Conservation (phyloP, 2,797 vertebrate genomes). For the Rallus crepitans region DNA sequence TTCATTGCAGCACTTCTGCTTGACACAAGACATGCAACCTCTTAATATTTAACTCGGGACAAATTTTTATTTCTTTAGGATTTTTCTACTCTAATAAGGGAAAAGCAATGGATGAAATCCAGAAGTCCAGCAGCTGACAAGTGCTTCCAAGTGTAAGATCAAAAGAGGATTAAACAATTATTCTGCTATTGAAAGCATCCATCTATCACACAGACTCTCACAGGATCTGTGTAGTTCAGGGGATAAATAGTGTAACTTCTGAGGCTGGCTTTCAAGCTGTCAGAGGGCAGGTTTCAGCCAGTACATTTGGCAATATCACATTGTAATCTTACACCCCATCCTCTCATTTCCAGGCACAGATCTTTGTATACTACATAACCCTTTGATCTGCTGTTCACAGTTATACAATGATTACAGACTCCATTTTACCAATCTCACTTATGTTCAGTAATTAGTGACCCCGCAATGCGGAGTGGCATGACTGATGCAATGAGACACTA, state of each 20-base stretch:
- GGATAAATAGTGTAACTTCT: background rate
- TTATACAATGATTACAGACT: background rate
- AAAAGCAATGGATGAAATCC: background rate
- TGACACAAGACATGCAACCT: background rate
- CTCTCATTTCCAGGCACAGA: conserved; percentile 10
- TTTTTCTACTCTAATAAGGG: background rate
- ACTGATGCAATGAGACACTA: background rate
- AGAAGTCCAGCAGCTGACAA: conserved; percentile 19
- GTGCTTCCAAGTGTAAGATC: conserved; percentile 12
- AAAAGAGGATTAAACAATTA: conserved; percentile 61
- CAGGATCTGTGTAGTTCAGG: background rate
- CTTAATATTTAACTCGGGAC: background rate
- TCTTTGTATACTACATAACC: background rate
- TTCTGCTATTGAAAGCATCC: background rate
- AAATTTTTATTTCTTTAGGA: background rate
- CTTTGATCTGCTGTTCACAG: background rate
- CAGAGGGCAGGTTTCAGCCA: conserved; percentile 17
- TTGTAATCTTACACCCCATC: background rate
- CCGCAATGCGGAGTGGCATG: background rate
- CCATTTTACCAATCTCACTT: background rate
- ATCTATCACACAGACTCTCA: background rate
- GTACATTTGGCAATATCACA: background rate
- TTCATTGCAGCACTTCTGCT: background rate
- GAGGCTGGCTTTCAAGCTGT: background rate
- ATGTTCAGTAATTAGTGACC: background rate